These are phyloP conservation scores for Triops cancriformis DNA, from an alignment of 1,140 invertebrate genomes.

Conservation along the genomic window DNA sequence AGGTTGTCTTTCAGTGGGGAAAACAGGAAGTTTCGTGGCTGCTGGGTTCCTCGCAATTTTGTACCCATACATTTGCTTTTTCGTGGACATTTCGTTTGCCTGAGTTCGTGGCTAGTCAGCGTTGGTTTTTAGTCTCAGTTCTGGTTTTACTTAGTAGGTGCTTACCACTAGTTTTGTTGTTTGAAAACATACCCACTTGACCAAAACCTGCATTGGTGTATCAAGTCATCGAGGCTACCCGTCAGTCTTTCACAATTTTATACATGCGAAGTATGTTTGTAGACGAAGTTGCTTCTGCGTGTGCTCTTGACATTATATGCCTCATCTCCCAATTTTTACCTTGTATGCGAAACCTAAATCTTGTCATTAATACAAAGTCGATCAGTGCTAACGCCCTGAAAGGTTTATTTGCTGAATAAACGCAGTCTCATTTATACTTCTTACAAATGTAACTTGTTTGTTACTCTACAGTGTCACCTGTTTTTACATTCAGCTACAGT, in stretches of 20 bases:
- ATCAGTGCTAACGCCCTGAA: not conserved
- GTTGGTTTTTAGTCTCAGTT: not conserved
- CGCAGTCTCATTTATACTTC: too few relatives aligned
- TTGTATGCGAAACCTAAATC: not conserved
- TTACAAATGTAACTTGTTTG: too few relatives aligned
- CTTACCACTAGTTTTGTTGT: not conserved
- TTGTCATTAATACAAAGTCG: not conserved
- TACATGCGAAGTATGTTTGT: not conserved
- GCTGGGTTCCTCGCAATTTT: not conserved
- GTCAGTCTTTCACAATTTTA: not conserved
- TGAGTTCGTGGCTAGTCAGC: not conserved
- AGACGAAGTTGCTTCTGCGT: not conserved
- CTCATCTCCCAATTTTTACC: not conserved
- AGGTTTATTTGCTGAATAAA: too few relatives aligned
- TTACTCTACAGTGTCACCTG: too few relatives aligned
- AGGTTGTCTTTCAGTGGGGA: not conserved
- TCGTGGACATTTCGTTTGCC: not conserved
- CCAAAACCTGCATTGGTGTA: not conserved
- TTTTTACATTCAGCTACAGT: too few relatives aligned
- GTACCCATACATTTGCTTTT: not conserved
- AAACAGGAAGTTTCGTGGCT: not conserved
- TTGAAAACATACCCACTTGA: not conserved
- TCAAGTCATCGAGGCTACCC: constrained; percentile 12
- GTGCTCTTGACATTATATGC: not conserved
- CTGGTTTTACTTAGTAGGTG: not conserved